phyloP scores from a whole-genome alignment of 2,888 invertebrate genomes.

The Spialia ferax region DNA sequence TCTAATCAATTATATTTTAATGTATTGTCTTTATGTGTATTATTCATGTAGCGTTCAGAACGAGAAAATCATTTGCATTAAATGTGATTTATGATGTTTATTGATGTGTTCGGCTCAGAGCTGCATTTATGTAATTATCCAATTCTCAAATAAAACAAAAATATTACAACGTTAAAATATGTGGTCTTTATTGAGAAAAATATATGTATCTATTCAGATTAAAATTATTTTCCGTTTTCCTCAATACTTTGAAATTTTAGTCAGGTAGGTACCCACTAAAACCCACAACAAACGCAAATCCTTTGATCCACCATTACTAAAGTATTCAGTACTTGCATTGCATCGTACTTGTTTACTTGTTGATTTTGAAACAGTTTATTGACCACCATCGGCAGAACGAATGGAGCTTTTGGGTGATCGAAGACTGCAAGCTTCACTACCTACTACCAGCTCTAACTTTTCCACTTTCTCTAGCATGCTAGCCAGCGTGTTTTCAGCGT shows the following conservation, averaged over 20 bases:
- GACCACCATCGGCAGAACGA: too few relatives aligned
- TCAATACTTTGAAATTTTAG: not conserved
- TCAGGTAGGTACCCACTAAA: too few relatives aligned
- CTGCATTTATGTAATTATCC: slow-evolving; percentile 55
- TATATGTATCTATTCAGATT: not conserved
- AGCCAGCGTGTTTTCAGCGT: slow-evolving; percentile 54
- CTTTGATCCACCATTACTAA: not conserved
- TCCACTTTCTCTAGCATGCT: slow-evolving; percentile 58
- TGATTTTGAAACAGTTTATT: too few relatives aligned
- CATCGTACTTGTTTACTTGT: too few relatives aligned
- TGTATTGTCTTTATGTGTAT: slow-evolving; percentile 41
- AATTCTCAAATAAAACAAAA: slow-evolving; percentile 48
- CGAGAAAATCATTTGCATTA: slow-evolving; percentile 54
- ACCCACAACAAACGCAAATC: too few relatives aligned
- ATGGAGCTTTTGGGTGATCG: slow-evolving; percentile 52
- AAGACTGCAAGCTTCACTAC: slow-evolving; percentile 50
- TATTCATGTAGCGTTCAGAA: slow-evolving; percentile 61
- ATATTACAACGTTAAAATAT: slow-evolving; percentile 64
- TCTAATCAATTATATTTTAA: slow-evolving; percentile 7
- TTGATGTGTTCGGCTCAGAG: slow-evolving; percentile 72
- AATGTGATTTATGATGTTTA: slow-evolving; percentile 50
- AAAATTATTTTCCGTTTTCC: not conserved
- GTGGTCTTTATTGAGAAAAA: not conserved
- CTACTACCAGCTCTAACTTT: slow-evolving; percentile 54
- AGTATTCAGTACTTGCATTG: too few relatives aligned